A percentile compares a stretch with the other conserved stretches of the same genome.
These are phyloP conservation scores for Lacerta bilineata DNA, from an alignment of 2,797 vertebrate genomes.

Conservation along the genomic window DNA sequence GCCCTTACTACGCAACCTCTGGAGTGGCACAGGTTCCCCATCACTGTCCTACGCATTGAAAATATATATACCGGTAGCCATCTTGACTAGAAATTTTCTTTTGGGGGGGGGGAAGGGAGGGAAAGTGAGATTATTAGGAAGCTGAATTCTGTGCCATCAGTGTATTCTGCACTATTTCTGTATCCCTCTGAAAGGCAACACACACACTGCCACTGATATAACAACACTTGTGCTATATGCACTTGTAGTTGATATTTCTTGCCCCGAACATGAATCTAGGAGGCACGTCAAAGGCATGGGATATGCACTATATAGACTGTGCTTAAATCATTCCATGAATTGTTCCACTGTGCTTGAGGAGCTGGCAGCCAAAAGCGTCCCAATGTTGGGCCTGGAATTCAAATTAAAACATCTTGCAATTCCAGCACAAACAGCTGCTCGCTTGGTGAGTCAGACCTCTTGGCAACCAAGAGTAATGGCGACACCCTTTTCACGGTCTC, in stretches of 20 bases:
- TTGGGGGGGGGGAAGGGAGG: no score
- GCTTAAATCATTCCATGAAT: not conserved
- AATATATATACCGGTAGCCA: no score
- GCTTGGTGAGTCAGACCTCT: slow-evolving; percentile 17
- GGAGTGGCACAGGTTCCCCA: no score
- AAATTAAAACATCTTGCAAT: slow-evolving; percentile 8
- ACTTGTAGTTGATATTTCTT: not conserved
- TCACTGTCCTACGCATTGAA: no score
- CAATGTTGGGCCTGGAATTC: slow-evolving; percentile 1
- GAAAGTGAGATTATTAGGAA: not conserved
- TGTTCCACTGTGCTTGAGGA: not conserved
- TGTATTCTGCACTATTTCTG: not conserved
- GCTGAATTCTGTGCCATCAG: not conserved
- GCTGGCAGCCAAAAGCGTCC: not conserved
- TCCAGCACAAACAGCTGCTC: not conserved
- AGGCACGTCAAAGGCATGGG: no score
- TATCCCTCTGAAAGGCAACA: not conserved
- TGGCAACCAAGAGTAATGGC: not conserved
- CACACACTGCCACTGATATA: no score
- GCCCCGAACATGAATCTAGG: slow-evolving; percentile 19
- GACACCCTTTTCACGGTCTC: not conserved
- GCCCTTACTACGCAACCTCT: no score
- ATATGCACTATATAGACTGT: not conserved
- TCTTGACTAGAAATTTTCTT: no score
- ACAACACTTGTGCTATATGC: not conserved